These are phyloP conservation scores for Cladorhizidae sp. DNA, from an alignment of 37 sponge, comb jelly and placozoan genomes.

Conservation along the genomic window DNA sequence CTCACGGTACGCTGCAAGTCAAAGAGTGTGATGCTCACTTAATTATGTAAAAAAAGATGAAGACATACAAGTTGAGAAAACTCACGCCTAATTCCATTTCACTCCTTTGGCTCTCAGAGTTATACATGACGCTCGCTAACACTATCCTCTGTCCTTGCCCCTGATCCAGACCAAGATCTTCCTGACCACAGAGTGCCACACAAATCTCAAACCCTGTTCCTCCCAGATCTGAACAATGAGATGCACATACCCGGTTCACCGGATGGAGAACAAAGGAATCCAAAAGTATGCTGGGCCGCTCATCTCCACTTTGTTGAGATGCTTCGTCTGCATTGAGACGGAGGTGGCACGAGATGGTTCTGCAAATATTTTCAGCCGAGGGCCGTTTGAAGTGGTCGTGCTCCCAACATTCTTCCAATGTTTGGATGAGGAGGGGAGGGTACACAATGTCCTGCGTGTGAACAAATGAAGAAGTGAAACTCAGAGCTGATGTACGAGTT, in stretches of 20 bases:
- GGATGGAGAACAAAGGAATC: slow-evolving; percentile 36
- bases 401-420: slow-evolving; percentile 68
- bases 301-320: too few species aligned
- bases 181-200: slow-evolving; percentile 19
- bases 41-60: neutral
- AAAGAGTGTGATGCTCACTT: too few species aligned
- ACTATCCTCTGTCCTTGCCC: neutral
- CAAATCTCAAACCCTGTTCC: slow-evolving; percentile 11
- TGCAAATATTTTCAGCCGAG: slow-evolving; percentile 26
- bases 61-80: neutral
- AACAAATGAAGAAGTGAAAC: neutral
- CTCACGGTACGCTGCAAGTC: neutral
- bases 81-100: neutral
- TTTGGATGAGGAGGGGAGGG: slow-evolving; percentile 45
- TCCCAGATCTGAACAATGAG: neutral
- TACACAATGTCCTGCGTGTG: slow-evolving; percentile 45
- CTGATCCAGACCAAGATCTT: neutral
- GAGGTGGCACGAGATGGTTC: slow-evolving; percentile 6
- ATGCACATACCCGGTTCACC: neutral
- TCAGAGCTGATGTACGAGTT: too few species aligned
- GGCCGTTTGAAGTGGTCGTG: slow-evolving; percentile 59
- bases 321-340: neutral
- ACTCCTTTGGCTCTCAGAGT: neutral
- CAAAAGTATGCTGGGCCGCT: slow-evolving; percentile 1
- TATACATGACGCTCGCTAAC: neutral